Evolutionary conservation across 2,888 invertebrate species (phyloP).

Genomic region (Athalia circularis): DNA sequence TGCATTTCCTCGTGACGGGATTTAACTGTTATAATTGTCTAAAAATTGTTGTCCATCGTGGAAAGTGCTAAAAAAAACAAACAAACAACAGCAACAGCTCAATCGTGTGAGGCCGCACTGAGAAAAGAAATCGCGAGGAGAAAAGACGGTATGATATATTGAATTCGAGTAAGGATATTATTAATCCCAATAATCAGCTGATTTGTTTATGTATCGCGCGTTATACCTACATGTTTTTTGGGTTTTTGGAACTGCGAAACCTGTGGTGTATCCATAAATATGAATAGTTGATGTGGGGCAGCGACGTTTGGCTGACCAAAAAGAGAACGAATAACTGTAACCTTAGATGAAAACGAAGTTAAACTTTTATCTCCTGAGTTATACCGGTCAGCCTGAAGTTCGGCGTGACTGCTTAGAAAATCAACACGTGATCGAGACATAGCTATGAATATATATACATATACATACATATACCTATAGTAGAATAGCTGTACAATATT

Average conservation of each 20-base stretch:
- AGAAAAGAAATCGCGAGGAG: not conserved
- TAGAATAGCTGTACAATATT: too few species aligned
- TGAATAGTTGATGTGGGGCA: slow-evolving; percentile 14
- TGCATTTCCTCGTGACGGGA: not conserved
- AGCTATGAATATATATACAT: not conserved
- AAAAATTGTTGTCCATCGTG: not conserved
- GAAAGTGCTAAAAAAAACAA: slow-evolving; percentile 23
- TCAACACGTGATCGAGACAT: slow-evolving; percentile 16
- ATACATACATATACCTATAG: not conserved
- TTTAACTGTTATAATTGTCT: not conserved
- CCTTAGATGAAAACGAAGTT: slow-evolving; percentile 38
- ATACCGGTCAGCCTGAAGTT: not conserved
- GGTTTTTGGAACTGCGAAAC: not conserved
- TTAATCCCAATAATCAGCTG: too few species aligned
- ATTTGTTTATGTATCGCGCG: too few species aligned
- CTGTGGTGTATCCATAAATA: not conserved
- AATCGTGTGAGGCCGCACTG: not conserved
- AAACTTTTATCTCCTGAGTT: slow-evolving; percentile 4
- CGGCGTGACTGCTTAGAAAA: not conserved
- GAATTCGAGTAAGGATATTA: not conserved
- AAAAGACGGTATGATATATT: not conserved
- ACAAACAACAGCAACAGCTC: slow-evolving; percentile 3
- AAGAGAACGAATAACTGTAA: slow-evolving; percentile 36
- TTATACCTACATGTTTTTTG: too few species aligned
- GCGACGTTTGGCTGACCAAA: slow-evolving; percentile 18